Conservation (phyloP, 2,113 vertebrate species). For the Tragelaphus strepsiceros region DNA sequence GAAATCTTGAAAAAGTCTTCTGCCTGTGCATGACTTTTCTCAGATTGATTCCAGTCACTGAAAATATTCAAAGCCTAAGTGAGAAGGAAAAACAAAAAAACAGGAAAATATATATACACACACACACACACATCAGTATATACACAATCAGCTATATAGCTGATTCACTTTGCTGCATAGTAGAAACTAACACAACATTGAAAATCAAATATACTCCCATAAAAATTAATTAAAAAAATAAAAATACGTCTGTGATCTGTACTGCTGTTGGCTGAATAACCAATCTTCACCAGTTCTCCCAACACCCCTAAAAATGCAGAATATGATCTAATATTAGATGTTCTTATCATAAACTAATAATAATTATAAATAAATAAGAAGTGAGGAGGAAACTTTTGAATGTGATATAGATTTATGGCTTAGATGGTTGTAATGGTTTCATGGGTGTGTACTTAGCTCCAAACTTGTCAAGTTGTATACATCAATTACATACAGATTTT, state of each 20-base stretch:
- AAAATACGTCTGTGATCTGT: constrained; percentile 29
- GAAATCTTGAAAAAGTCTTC: constrained; percentile 15
- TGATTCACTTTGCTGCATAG: background rate
- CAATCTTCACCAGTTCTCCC: background rate
- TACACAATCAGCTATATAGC: background rate
- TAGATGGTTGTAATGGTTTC: background rate
- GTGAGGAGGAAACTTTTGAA: background rate
- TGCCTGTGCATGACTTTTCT: constrained; percentile 17
- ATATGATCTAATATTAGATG: background rate
- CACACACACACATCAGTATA: too few relatives aligned
- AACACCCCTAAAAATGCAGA: background rate
- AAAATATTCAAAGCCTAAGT: background rate
- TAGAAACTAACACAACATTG: background rate
- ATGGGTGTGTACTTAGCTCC: background rate
- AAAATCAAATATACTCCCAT: background rate
- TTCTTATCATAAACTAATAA: background rate
- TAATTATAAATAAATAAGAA: background rate
- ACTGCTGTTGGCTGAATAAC: background rate
- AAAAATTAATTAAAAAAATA: background rate
- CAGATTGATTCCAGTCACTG: background rate
- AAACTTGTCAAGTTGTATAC: background rate
- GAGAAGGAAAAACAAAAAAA: background rate
- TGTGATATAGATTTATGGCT: background rate
- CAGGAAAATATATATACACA: background rate
- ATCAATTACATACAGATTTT: background rate